Evolutionary conservation across 2,113 vertebrate species (phyloP).

Genomic region (Pimephales promelas): DNA sequence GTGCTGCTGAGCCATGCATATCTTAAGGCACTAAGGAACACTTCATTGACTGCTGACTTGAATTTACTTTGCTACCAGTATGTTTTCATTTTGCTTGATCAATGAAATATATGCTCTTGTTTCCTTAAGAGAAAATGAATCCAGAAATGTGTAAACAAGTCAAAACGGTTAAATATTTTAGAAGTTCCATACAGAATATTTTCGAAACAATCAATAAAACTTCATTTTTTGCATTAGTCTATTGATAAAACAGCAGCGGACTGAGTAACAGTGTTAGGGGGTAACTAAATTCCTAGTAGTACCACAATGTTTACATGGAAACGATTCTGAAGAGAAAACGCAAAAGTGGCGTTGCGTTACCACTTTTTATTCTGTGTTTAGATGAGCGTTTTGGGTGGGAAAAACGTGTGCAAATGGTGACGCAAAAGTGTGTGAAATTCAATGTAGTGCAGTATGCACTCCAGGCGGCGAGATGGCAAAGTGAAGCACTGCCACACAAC

Average conservation of each 20-base stretch:
- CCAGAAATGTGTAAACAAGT: conserved; percentile 19
- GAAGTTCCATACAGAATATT: not conserved
- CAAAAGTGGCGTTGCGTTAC: no score
- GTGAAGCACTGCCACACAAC: no score
- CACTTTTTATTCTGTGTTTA: no score
- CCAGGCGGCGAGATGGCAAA: no score
- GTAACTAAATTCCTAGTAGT: not conserved
- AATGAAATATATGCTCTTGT: not conserved
- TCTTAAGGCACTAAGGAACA: not conserved
- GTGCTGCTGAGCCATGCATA: not conserved
- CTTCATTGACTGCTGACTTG: not conserved
- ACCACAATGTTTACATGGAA: no score
- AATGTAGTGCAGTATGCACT: no score
- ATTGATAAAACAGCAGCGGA: not conserved
- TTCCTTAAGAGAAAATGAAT: conserved; percentile 10
- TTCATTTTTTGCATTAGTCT: conserved; percentile 21
- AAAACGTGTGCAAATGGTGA: no score
- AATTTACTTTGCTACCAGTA: not conserved
- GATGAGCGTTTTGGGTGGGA: no score
- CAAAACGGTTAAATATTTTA: conserved; percentile 25
- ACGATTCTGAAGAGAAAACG: no score
- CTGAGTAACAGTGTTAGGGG: not conserved
- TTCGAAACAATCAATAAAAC: conserved; percentile 5
- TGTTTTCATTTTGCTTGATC: conserved; percentile 29
- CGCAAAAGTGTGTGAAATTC: no score